Percentiles rank a stretch among this genome's conserved stretches.
Evolutionary conservation across 1,140 invertebrate species (phyloP).

Genomic region (Papilio glaucus): DNA sequence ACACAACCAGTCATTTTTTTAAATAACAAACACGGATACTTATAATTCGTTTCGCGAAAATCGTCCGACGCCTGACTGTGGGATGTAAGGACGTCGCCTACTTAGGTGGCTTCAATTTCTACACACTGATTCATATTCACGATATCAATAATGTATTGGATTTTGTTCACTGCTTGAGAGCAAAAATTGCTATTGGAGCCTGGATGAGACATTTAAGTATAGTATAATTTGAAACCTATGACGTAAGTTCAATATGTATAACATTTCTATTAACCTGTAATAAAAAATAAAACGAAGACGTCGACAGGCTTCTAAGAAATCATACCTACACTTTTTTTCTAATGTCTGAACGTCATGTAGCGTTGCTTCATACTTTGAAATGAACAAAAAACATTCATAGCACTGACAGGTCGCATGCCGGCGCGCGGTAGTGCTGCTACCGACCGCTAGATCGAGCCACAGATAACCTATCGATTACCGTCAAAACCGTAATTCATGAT

Average conservation of each 20-base stretch:
- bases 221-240: not conserved
- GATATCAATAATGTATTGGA: too few species aligned
- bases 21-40: too few species aligned
- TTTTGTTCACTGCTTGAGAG: not conserved
- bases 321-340: not conserved
- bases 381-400: slow-evolving; percentile 41
- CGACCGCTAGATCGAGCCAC: slow-evolving; percentile 64
- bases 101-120: too few species aligned
- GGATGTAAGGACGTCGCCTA: too few species aligned
- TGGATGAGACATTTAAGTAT: not conserved
- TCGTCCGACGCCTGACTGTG: too few species aligned
- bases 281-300: slow-evolving; percentile 5
- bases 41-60: too few species aligned
- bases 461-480: slow-evolving; percentile 73
- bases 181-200: not conserved
- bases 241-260: not conserved
- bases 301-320: slow-evolving; percentile 13
- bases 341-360: slow-evolving; percentile 9
- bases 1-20: too few species aligned
- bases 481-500: slow-evolving; percentile 61
- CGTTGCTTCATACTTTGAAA: slow-evolving; percentile 26
- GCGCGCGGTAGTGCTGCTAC: slow-evolving; percentile 55
- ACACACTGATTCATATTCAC: too few species aligned
- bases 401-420: slow-evolving; percentile 47
- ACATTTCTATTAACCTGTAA: not conserved